Conservation (phyloP, 1,140 invertebrate species). For the Aphaenogaster floridana region DNA sequence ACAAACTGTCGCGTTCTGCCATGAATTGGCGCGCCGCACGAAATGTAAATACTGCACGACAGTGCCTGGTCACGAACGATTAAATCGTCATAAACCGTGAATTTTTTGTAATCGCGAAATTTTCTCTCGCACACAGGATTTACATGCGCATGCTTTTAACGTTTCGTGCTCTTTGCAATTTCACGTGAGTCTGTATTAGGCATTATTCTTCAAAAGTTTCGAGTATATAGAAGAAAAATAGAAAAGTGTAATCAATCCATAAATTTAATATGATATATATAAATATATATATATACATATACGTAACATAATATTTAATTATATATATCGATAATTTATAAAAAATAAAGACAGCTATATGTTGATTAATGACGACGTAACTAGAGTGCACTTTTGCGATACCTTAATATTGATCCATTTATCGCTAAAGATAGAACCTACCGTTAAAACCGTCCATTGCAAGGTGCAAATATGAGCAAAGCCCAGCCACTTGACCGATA, state of each 20-base stretch:
- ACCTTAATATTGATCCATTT: slow-evolving; percentile 36
- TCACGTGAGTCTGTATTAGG: neutral
- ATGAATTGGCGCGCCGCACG: slow-evolving; percentile 8
- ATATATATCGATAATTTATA: neutral
- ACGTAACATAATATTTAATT: neutral
- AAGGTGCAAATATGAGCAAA: slow-evolving; percentile 31
- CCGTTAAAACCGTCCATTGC: slow-evolving; percentile 9
- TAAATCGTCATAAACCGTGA: slow-evolving; percentile 9
- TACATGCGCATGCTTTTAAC: neutral
- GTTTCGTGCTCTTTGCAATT: neutral
- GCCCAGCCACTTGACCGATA: slow-evolving; percentile 18
- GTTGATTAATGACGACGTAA: neutral
- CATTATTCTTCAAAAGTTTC: neutral
- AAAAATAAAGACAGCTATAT: neutral
- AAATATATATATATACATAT: too few species aligned
- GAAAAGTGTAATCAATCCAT: neutral
- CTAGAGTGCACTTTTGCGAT: neutral
- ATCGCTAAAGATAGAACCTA: neutral
- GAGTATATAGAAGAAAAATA: neutral
- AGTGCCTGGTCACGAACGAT: slow-evolving; percentile 11
- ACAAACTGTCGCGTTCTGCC: slow-evolving; percentile 13
- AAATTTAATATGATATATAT: neutral
- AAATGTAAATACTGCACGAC: slow-evolving; percentile 24
- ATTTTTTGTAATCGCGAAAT: slow-evolving; percentile 23
- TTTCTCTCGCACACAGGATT: slow-evolving; percentile 1